Base-by-base conservation (phyloP, 2,113 vertebrate genomes). In the Psilopsiagon aymara region DNA sequence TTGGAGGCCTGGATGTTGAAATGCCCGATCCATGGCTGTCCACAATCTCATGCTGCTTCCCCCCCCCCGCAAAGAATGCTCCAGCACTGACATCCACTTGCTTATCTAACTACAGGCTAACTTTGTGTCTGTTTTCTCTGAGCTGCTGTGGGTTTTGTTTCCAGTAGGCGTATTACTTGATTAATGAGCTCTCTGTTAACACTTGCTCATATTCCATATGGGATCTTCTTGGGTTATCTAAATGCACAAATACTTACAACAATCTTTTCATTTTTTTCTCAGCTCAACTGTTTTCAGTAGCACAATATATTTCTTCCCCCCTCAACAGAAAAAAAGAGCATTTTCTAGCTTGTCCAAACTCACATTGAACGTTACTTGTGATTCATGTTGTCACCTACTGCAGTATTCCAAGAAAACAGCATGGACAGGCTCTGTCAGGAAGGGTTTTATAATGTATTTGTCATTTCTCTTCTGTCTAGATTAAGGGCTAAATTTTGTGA, bases 181-280 rank as follows among this genome's bases (percentile, higher is more conserved):
- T 94, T 96, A 94, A 91, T 88, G 88, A 70, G 86, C 92, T 96
- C 88, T 82, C 68, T 86, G 67, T 92, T 95, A 94, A 94, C 90
- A 83, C 82, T 95, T 95, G 87, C 73, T 95, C 92, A 86, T 93
- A 85, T 74, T 89, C 92, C 85, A 93, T 90, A 78, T 93, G 85
- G 53, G 79, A 92, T 67, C 68, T 88, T 94, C 44, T 74, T 93
- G 53, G 39, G 71, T 80, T 94, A 83, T 77, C 87, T 91, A 90
- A 95, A 90, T 47, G 68, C 21, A 64, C 60, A 92, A 91, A 82
- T 49, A 73, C 59, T 93, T 63, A 63, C 60, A 92, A 44, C 16
- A 86, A 69, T 68, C 60, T 75, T 55, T 83, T 86, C 49, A 24
- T 79, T 75, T 59, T 83, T 90, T 79, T 83, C 49, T 77, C 59